Evolutionary conservation across 2,888 invertebrate genomes (phyloP), one percentile per base, ranked within the genome.

Genomic region (Acanthacorydalis orientalis): DNA sequence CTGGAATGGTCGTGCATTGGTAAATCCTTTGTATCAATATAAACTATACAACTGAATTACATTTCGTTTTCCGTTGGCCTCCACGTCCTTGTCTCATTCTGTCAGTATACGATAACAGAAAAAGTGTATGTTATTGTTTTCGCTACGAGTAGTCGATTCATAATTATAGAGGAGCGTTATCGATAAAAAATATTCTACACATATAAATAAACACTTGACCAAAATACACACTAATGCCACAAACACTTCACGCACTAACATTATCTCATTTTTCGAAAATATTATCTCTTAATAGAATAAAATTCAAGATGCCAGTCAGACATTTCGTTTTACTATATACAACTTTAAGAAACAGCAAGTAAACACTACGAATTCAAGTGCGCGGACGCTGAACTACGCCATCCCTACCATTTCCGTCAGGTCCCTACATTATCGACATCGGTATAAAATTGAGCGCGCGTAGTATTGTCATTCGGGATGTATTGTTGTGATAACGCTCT

Each of bases 71-170:
- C 58, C 70, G 67, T 61, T 70, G 68, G 56, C 68, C 69, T 59
- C 69, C 69, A 56, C 71, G 69, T 61, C 70, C 70, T 64, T 70
- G 71, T 64, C 69, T 70, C 71, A 71, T 70, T 64, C 63, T 69
- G 64, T 59, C 59, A 59, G 57, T 56, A 59, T 62, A 59, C 60
- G 58, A 57, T 57, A 55, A 57, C 58, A 56, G 55, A 55, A 61
- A 58, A 59, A 59, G 58, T 59, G 55, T 58, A 57, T 59, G 60
- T 60, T 62, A 60, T 59, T 60, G 56, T 59, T 54, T 57, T 56
- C 57, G 56, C 56, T 58, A 52, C 52, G 48, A 51, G 48, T 50
- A 54, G 49, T 53, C 52, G 53, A 39, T 39, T 38, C 46, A 46
- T 46, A 46, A 39, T 46, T 46, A 31, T 31, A 23, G 33, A 11